These are phyloP conservation scores for Criorhina ranunculi DNA, from an alignment of 2,888 invertebrate species.

Conservation along the genomic window DNA sequence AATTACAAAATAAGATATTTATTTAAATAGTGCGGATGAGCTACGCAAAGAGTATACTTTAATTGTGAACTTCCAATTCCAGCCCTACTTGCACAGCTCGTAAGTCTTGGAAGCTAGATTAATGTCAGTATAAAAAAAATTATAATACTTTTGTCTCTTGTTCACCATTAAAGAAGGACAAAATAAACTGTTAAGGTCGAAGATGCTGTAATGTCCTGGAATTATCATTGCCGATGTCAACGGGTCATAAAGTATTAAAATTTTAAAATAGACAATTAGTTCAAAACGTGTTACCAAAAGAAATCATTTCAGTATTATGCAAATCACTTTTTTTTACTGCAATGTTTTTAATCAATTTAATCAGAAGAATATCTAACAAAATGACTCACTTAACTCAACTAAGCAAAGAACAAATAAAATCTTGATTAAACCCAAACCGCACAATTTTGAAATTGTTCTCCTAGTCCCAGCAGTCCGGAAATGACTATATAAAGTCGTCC, in stretches of 20 bases:
- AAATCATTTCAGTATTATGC: constrained; percentile 20
- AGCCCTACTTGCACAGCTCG: not conserved
- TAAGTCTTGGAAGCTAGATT: not conserved
- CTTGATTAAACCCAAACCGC: constrained; percentile 62
- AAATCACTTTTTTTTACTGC: constrained; percentile 41
- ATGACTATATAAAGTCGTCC: not conserved
- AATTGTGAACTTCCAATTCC: not conserved
- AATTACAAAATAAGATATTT: too few relatives aligned
- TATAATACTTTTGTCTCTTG: constrained; percentile 2
- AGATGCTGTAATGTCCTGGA: constrained; percentile 2
- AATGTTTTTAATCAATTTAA: constrained; percentile 60
- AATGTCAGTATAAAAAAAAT: not conserved
- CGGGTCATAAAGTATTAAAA: constrained; percentile 41
- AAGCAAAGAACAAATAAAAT: constrained; percentile 25
- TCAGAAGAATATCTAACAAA: constrained; percentile 52
- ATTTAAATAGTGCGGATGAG: not conserved
- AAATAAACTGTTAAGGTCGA: not conserved
- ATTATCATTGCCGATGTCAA: constrained; percentile 24
- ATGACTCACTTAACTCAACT: constrained; percentile 49
- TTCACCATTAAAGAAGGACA: too few relatives aligned
- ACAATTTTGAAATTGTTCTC: constrained; percentile 54
- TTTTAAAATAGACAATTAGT: constrained; percentile 52
- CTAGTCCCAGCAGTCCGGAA: constrained; percentile 6
- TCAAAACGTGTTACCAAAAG: constrained; percentile 28
- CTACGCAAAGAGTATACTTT: not conserved